phyloP scores from a whole-genome alignment of 2,888 invertebrate species.

The Podotricha telesiphe region DNA sequence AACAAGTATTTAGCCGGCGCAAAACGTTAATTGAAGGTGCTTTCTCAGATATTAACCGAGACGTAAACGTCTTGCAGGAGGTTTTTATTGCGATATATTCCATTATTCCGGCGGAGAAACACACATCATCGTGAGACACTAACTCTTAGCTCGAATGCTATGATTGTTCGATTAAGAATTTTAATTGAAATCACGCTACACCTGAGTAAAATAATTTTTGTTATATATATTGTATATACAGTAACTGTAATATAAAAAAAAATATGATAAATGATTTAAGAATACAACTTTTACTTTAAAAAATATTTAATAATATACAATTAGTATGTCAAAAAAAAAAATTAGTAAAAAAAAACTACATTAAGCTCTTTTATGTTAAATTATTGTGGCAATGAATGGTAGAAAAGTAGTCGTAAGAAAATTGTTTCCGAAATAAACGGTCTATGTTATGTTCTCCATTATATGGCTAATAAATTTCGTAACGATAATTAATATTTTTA shows the following conservation, averaged over 20 bases:
- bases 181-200: neutral
- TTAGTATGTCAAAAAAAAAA: too few relatives aligned
- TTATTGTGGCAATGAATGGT: neutral
- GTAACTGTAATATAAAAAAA: too few relatives aligned
- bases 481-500: neutral
- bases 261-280: too few relatives aligned
- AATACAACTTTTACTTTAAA: too few relatives aligned
- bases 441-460: constrained; percentile 13
- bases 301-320: too few relatives aligned
- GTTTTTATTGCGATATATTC: constrained; percentile 44
- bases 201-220: too few relatives aligned
- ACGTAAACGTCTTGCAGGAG: constrained; percentile 31
- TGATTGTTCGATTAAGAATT: constrained; percentile 3
- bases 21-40: constrained; percentile 59
- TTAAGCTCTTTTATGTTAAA: neutral
- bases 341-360: too few relatives aligned
- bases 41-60: constrained; percentile 59
- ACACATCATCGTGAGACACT: constrained; percentile 38
- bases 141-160: constrained; percentile 21
- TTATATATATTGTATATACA: too few relatives aligned
- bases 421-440: constrained; percentile 1
- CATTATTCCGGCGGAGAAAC: constrained; percentile 42
- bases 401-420: neutral
- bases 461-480: neutral
- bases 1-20: constrained; percentile 53